These are phyloP conservation scores for Biston betularia DNA, from an alignment of 2,888 invertebrate genomes.

Conservation along the genomic window DNA sequence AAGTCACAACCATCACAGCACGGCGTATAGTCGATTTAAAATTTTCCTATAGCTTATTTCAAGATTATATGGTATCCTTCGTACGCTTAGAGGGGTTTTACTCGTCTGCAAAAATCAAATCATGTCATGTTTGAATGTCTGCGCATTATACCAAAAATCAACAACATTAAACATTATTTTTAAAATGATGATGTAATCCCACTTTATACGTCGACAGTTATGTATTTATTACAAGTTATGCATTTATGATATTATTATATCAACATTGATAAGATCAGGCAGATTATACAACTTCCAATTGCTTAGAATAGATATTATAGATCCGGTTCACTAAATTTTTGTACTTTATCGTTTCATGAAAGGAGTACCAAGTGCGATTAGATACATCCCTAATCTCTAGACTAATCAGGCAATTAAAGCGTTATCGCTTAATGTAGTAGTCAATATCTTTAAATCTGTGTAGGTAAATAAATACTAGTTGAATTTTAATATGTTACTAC, in stretches of 20 bases:
- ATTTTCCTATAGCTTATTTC: too few species aligned
- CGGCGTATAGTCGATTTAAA: too few species aligned
- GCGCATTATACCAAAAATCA: background rate
- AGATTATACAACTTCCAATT: background rate
- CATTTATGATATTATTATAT: background rate
- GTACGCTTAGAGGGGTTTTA: too few species aligned
- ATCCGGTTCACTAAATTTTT: constrained; percentile 4
- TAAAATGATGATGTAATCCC: background rate
- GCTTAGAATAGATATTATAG: background rate
- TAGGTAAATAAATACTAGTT: constrained; percentile 25
- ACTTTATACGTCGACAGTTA: background rate
- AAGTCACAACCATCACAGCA: too few species aligned
- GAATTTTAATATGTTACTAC: background rate
- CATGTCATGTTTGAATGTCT: background rate
- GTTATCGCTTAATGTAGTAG: background rate
- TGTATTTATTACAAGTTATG: background rate
- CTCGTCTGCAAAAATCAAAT: too few species aligned
- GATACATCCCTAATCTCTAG: background rate
- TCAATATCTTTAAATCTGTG: constrained; percentile 22
- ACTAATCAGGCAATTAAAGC: constrained; percentile 1
- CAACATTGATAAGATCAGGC: background rate
- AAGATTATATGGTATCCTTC: too few species aligned
- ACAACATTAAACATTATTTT: background rate
- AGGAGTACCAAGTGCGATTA: constrained; percentile 1
- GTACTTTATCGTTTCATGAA: constrained; percentile 1